Evolutionary conservation across 2,797 vertebrate genomes (phyloP), one percentile per base, ranked within the genome.

Genomic region (Ctenopoma kingsleyae): DNA sequence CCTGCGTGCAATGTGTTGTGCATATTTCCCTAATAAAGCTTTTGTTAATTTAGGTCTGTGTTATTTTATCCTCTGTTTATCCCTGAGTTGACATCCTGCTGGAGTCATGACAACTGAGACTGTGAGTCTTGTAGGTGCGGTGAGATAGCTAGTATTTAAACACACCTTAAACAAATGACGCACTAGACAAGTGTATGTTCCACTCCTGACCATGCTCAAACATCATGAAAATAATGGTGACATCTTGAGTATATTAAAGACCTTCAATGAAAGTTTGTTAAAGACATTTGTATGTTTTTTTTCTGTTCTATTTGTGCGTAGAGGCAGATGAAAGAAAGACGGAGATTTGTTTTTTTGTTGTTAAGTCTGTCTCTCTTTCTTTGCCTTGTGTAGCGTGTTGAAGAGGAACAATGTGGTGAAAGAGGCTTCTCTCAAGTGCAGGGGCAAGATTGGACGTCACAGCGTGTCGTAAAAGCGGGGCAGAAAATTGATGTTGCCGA

Each of bases 111-210:
- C 71, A 78, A 74, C 76, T 38, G 32, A 74, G 69, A 81, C 60
- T 93, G 90, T 93, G 87, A 92, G 89, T 81, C 81, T 92, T 83
- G 61, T 87, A 90, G 92, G 93, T 17, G 90, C 11, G 81, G 90
- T 82, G 74, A 71, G 67, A 59, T 47, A 67, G 35, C 17, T 55
- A 49, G n/a, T 92, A 76, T 93, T 93, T 92, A 90, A 88, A 89
- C 86, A 94, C 90, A 89, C 91, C 90, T 90, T 93, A 19, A 82
- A 88, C 88, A 90, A 93, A 93, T 87, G 65, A 57, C 74, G 57
- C 40, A 46, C 55, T 61, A 50, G 49, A 51, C 60, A 47, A 32
- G 27, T 9, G 35, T 62, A 19, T 23, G 59, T 74, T 81, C 44
- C 46, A 10, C 48, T 44, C 57, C 20, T 47, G 35, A 50, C 52